These are phyloP conservation scores for Parotocinclus haroldoi DNA, from an alignment of 2,797 vertebrate genomes.

Conservation along the genomic window DNA sequence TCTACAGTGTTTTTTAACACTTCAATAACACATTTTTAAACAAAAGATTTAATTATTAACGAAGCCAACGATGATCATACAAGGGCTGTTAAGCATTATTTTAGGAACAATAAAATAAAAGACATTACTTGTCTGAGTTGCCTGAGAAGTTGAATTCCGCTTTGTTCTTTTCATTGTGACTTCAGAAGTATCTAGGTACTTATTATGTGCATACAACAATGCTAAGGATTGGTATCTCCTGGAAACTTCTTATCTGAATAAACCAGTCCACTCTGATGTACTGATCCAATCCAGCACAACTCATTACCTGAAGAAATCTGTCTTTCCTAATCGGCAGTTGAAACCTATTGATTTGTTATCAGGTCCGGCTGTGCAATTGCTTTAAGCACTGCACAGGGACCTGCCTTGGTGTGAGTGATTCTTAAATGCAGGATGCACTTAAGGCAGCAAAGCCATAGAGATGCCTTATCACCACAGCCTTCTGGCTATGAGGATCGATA, in stretches of 20 bases:
- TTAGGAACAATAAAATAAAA: too few relatives aligned
- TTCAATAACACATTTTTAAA: too few relatives aligned
- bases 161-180: too few relatives aligned
- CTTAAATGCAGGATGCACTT: not conserved
- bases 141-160: too few relatives aligned
- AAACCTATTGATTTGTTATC: constrained; percentile 29
- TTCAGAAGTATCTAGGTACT: too few relatives aligned
- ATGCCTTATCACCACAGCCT: constrained; percentile 14
- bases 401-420: not conserved
- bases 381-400: constrained; percentile 1
- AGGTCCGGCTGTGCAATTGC: not conserved
- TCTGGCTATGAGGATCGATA: constrained; percentile 25
- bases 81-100: too few relatives aligned
- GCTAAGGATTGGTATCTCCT: too few relatives aligned
- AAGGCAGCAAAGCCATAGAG: not conserved
- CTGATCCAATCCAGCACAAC: not conserved
- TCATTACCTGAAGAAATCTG: constrained; percentile 13
- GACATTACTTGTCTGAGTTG: too few relatives aligned
- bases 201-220: not conserved
- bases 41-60: too few relatives aligned
- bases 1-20: too few relatives aligned
- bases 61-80: too few relatives aligned
- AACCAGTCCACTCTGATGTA: not conserved
- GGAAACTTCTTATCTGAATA: not conserved
- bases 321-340: constrained; percentile 15